A percentile compares a stretch with the other conserved stretches of the same genome.
Conservation (phyloP, 2,888 invertebrate species). For the Trichacis sp. region DNA sequence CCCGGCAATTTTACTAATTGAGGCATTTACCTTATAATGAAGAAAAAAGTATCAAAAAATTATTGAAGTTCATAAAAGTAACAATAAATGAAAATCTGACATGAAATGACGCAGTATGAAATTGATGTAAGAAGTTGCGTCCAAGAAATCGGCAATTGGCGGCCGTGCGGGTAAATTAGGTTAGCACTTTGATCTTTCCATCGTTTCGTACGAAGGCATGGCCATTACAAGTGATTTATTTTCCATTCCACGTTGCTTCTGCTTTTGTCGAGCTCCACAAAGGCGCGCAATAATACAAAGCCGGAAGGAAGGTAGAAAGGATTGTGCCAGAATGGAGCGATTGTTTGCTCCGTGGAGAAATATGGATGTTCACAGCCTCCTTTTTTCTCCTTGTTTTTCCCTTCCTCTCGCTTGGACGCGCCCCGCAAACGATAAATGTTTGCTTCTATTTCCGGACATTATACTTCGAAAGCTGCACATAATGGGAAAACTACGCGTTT, state of each 20-base stretch:
- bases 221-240: constrained; percentile 33
- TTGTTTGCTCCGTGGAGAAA: constrained; percentile 31
- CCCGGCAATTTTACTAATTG: too few species aligned
- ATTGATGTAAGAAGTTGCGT: too few species aligned
- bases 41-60: too few species aligned
- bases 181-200: constrained; percentile 8
- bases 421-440: constrained; percentile 20
- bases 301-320: constrained; percentile 25
- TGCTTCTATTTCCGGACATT: constrained; percentile 11
- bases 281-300: constrained; percentile 27
- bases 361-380: constrained; percentile 30
- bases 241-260: constrained; percentile 21
- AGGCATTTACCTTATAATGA: too few species aligned
- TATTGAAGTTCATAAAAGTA: too few species aligned
- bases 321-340: constrained; percentile 28
- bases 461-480: constrained; percentile 2
- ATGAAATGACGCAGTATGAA: too few species aligned
- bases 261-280: constrained; percentile 28
- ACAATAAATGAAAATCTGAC: too few species aligned
- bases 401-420: constrained; percentile 5
- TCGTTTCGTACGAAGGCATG: constrained; percentile 9
- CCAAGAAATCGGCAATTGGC: neutral
- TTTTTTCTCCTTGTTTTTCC: constrained; percentile 5
- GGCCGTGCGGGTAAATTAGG: constrained; percentile 7
- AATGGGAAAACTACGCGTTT: constrained; percentile 5